Conservation (phyloP, 2,888 invertebrate genomes). For the Amphimallon solstitiale region DNA sequence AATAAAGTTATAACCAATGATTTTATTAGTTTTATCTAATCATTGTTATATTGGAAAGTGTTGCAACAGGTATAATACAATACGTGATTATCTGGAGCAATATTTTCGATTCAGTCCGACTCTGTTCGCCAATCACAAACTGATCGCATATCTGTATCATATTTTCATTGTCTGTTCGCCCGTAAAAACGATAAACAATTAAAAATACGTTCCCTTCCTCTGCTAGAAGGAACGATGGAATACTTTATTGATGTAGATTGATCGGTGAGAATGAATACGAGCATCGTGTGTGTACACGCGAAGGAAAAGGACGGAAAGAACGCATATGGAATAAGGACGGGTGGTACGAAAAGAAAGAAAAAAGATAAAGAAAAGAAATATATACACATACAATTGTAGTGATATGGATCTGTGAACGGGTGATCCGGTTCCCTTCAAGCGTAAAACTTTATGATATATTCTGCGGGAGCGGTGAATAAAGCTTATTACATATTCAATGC, state of each 20-base stretch:
- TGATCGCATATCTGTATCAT: too few species aligned
- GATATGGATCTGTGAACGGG: conserved; percentile 17
- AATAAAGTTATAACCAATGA: too few species aligned
- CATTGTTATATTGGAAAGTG: too few species aligned
- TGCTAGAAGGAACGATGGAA: background rate
- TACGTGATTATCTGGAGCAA: too few species aligned
- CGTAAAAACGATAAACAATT: background rate
- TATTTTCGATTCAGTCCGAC: too few species aligned
- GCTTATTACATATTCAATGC: conserved; percentile 16
- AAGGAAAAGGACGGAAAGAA: too few species aligned
- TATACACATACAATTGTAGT: conserved; percentile 7
- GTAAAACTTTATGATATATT: conserved; percentile 26
- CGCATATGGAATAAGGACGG: too few species aligned
- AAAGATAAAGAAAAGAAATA: conserved; percentile 1
- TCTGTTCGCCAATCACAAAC: too few species aligned
- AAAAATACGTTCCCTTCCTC: background rate
- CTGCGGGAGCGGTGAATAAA: conserved; percentile 5
- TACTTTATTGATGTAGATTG: conserved; percentile 8
- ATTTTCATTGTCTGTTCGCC: too few species aligned
- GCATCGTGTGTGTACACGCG: too few species aligned
- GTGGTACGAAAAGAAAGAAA: background rate
- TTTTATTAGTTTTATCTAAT: too few species aligned
- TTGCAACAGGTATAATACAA: too few species aligned
- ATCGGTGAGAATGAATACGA: background rate
- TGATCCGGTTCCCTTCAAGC: conserved; percentile 20